Base-by-base conservation (phyloP, 2,888 invertebrate genomes). In the Muschampia staudingeri region DNA sequence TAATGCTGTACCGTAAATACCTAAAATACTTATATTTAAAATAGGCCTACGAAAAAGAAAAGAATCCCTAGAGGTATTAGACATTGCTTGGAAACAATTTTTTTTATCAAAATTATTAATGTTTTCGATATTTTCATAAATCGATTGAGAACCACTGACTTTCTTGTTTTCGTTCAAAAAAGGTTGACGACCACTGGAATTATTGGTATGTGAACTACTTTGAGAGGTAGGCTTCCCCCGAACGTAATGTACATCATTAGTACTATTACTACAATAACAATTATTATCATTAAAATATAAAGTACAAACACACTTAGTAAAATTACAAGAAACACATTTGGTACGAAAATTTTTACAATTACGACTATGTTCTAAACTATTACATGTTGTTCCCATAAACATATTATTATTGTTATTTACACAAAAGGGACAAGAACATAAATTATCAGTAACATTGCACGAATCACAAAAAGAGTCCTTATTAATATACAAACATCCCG, bases 31-130 rank as follows among this genome's bases (percentile, higher is more conserved):
- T 25, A 61, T 61, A 61, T 61, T 25, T 61, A 61, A 61, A 61
- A 61, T 61, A 25, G 61, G 61, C 61, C 61, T 61, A 61, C 61
- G 61, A 61, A 25, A 61, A 61, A 19, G n/a, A n/a, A 56, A 56
- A 19, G 6, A 2, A 61, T 61, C 61, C 25, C 25, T 25, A 25
- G 25, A 25, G 12, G 61, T 61, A 61, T 30, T 30, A 0, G 61
- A 61, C 25, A 61, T 61, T 19, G 19, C 25, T 25, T 61, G 3
- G 8, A 61, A 61, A 61, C 25, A 25, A 1, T 11, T 9, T 11
- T 61, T 61, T 25, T 61, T 61, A 25, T 61, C 61, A 61, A 61
- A 61, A 19, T 42, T 11, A 42, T 42, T 42, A 42, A 34, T 7
- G 37, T 37, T 37, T 37, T 5, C 37, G 37, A 25, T 8, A 61